Base-by-base conservation (phyloP, 2,113 vertebrate genomes). In the Terrapene triunguis region DNA sequence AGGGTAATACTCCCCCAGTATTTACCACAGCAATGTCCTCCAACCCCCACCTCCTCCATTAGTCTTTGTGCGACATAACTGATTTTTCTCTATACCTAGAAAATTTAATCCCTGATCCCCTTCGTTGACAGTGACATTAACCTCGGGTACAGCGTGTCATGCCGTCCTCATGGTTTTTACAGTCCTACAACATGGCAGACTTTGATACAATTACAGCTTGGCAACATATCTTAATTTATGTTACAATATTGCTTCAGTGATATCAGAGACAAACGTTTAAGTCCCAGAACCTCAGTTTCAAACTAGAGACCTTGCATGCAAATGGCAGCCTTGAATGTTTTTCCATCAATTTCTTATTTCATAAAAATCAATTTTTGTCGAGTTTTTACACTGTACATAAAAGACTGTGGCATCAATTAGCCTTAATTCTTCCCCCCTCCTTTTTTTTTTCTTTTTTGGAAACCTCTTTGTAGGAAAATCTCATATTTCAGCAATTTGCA, bases 401-500 rank as follows among this genome's bases (percentile, higher is more conserved):
- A 99, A 99, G 99, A 98, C 98, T 96, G 97, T 98, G 98, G 98
- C 99, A 99, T 99, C 99, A 99, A 99, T 99, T 99, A 99, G 99
- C 98, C 98, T 98, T 94, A 97, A 98, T 98, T 98, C 98, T 97
- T 98, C 84, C 88, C 93, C 74, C 84, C 88, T 93, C 72, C 84
- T 79, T 91, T 57, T 97, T 96, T 97, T 89, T 98, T 98, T 98
- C 97, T 98, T 98, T 99, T 99, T 98, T 98, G 98, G 98, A 98
- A 98, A 98, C 98, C 97, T 98, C 98, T 98, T 98, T 99, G 98
- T 98, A 99, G 98, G 98, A 99, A 99, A 99, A 99, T 98, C 97
- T 99, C 99, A 98, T 99, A 99, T 99, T 99, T 99, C 97, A 98
- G 99, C 99, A 99, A 99, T 99, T 99, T 99, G 99, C 99, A 99